These are phyloP conservation scores for Ceraclea dissimilis DNA, from an alignment of 2,888 invertebrate species.

Conservation along the genomic window DNA sequence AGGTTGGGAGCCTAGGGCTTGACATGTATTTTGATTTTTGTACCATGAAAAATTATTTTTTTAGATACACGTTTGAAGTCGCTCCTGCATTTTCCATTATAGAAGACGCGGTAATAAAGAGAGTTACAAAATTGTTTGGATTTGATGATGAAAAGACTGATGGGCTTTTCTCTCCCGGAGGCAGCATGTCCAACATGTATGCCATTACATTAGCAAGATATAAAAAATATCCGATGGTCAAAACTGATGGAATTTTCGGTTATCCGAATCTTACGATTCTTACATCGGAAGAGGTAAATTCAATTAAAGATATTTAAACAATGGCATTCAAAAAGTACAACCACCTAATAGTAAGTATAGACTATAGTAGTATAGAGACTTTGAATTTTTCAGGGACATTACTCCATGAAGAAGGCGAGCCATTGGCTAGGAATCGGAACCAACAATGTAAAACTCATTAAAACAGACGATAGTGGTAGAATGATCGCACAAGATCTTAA, in stretches of 20 bases:
- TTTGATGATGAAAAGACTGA: constrained; percentile 48
- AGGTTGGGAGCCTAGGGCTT: no score
- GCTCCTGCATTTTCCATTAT: constrained; percentile 72
- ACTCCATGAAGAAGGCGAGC: constrained; percentile 73
- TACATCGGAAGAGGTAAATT: constrained; percentile 68
- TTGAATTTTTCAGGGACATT: constrained; percentile 57
- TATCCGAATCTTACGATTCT: constrained; percentile 61
- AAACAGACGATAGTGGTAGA: constrained; percentile 59
- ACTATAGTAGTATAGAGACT: no score
- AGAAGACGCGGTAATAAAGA: constrained; percentile 57
- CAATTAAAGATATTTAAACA: neutral
- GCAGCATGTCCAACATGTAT: constrained; percentile 73
- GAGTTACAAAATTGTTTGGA: constrained; percentile 53
- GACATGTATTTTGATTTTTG: neutral
- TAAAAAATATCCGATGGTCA: constrained; percentile 58
- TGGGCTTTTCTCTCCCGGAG: constrained; percentile 73
- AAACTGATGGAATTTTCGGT: constrained; percentile 55
- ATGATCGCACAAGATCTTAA: constrained; percentile 59
- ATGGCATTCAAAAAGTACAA: neutral
- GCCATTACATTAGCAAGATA: constrained; percentile 67
- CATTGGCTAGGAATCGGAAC: constrained; percentile 81
- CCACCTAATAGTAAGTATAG: no score
- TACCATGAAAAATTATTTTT: neutral
- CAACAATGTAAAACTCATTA: constrained; percentile 57
- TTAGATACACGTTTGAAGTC: constrained; percentile 73